These are phyloP conservation scores for Catostomus latipinnis DNA, from an alignment of 2,797 vertebrate species.

Conservation along the genomic window DNA sequence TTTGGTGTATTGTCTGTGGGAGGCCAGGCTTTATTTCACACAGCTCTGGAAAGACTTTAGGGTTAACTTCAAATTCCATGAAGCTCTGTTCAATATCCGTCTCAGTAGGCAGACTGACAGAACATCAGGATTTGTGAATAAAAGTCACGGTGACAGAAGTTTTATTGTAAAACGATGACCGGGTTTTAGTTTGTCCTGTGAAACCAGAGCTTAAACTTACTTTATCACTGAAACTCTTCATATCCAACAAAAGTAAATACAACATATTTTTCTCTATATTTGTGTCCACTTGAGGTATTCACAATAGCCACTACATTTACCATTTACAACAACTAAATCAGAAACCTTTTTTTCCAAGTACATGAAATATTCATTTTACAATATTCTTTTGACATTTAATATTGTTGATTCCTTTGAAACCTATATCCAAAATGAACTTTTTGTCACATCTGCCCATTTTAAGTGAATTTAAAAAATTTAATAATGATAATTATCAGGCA, in stretches of 20 bases:
- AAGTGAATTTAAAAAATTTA: too few species aligned
- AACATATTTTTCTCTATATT: constrained; percentile 11
- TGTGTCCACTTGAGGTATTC: constrained; percentile 22
- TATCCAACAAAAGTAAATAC: constrained; percentile 32
- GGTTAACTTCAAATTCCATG: constrained; percentile 30
- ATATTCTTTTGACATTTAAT: too few species aligned
- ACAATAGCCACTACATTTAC: neutral
- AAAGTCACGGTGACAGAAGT: constrained; percentile 16
- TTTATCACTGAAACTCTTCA: constrained; percentile 24
- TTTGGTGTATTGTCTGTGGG: constrained; percentile 26
- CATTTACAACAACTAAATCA: neutral
- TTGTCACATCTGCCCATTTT: too few species aligned
- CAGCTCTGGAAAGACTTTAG: constrained; percentile 43
- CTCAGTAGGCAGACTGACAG: constrained; percentile 36
- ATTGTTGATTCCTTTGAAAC: neutral
- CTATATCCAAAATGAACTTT: too few species aligned
- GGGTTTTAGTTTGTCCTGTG: constrained; percentile 2
- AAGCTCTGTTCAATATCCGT: constrained; percentile 50
- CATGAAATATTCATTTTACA: neutral
- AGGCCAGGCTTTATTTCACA: constrained; percentile 21
- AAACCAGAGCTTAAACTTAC: constrained; percentile 44
- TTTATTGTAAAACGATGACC: constrained; percentile 18
- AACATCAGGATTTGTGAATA: constrained; percentile 31
- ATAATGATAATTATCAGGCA: too few species aligned
- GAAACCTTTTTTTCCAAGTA: neutral